Evolutionary conservation across 2,888 invertebrate species (phyloP).

Genomic region (Chydorus sphaericus): DNA sequence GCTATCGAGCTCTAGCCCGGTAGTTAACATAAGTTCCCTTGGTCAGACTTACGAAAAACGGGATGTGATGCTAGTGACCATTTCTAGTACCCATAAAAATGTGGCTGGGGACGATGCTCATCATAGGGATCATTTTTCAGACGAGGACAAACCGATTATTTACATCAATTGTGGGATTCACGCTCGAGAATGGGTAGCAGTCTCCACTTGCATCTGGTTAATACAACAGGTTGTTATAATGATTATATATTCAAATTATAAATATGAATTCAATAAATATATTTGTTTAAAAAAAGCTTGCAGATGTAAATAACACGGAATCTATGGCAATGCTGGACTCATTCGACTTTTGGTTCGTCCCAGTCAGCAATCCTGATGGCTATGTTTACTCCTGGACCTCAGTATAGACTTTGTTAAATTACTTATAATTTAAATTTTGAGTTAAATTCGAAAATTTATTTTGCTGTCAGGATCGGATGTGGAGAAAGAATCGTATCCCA

Average conservation of each 20-base stretch:
- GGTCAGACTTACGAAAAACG: not conserved
- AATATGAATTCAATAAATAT: not conserved
- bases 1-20: not conserved
- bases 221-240: not conserved
- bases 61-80: not conserved
- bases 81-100: not conserved
- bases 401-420: not conserved
- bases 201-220: not conserved
- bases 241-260: not conserved
- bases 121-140: not conserved
- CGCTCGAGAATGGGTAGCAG: not conserved
- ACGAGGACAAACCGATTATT: not conserved
- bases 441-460: not conserved
- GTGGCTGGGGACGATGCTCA: not conserved
- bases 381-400: not conserved
- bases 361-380: not conserved
- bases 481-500: not conserved
- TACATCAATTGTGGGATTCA: conserved; percentile 1
- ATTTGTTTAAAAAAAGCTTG: not conserved
- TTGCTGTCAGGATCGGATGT: not conserved
- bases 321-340: not conserved
- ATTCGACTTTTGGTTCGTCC: not conserved
- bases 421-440: not conserved
- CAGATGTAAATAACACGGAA: not conserved
- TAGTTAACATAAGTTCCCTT: not conserved